These are phyloP conservation scores for Lasioglossum zephyrum DNA, from an alignment of 2,888 invertebrate genomes.

Conservation along the genomic window DNA sequence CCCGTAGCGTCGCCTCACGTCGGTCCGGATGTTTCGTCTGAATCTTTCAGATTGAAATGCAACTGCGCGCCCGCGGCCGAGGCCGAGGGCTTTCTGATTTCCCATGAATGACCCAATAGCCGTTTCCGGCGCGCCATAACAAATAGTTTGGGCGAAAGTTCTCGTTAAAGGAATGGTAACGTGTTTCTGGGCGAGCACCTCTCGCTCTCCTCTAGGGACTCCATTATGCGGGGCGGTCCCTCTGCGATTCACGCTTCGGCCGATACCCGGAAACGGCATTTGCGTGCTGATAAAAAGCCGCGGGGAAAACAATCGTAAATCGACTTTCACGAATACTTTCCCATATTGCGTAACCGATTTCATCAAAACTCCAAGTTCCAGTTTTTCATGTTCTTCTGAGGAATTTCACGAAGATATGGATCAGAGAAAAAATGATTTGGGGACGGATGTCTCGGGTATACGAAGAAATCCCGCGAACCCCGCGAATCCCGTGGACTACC, in stretches of 20 bases:
- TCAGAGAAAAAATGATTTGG: neutral
- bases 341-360: no score
- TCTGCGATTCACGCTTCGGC: constrained; percentile 25
- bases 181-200: constrained; percentile 40
- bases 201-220: constrained; percentile 31
- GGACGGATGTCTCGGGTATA: constrained; percentile 26
- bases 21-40: neutral
- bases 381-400: neutral
- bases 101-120: constrained; percentile 1
- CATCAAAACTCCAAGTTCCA: neutral
- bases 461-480: constrained; percentile 61
- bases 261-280: neutral
- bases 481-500: constrained; percentile 44
- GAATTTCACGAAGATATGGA: neutral
- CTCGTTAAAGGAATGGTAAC: constrained; percentile 52
- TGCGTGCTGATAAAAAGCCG: constrained; percentile 21
- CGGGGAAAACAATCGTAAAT: no score
- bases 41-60: no score
- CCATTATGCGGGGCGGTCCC: constrained; percentile 28
- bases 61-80: no score
- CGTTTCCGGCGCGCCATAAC: constrained; percentile 24
- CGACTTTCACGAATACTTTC: no score
- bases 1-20: neutral
- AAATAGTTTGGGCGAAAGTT: constrained; percentile 39
- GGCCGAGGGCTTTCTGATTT: constrained; percentile 26